Evolutionary conservation across 92 coral and sea anemone species (phyloP), one percentile per base, ranked within the genome.

Genomic region (Paramuricea clavata): DNA sequence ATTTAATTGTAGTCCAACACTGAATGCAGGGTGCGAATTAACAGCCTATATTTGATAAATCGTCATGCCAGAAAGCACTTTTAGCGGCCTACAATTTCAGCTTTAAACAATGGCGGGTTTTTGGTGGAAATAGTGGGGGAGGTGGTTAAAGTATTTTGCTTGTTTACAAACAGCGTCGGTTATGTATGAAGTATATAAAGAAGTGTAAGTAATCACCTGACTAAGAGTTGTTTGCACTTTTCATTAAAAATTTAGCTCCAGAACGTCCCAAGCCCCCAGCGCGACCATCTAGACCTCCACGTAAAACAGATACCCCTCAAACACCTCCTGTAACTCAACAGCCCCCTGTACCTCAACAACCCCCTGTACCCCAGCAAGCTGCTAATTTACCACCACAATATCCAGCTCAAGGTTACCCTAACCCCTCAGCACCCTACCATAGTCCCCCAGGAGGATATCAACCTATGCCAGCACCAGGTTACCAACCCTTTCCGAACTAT

Each of bases 391-490:
- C 93, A 35, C 91, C 31, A 62, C 93, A 35, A 67, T 44, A 23
- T 44, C 86, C 25, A 73, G 77, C 54, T 76, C 89, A 43, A 80
- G 39, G 57, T 85, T 85, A 17, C 32, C 90, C 71, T 87, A 92
- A 15, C 13, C 83, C 93, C 39, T 89, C 91, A 11, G 86, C 90
- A 28, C 71, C 90, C 10, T 91, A 74, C 81, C 64, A 52, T 33
- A 76, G 78, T 28, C 80, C 87, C 34, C 76, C 85, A 5, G 83
- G 82, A 12, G 89, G 88, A 50, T 94, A 90, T 84, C 98, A 94
- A 34, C 98, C 98, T 25, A 91, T 97, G 98, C 94, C 98, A 16
- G 87, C 93, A 50, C 98, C 97, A 1, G 99, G 98, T 10, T 94
- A 94, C 84, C 87, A 83, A 69, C 96, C 96, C 31, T 94, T 93